Conservation (phyloP, 1,140 invertebrate species). For the Drosophila burlai region DNA sequence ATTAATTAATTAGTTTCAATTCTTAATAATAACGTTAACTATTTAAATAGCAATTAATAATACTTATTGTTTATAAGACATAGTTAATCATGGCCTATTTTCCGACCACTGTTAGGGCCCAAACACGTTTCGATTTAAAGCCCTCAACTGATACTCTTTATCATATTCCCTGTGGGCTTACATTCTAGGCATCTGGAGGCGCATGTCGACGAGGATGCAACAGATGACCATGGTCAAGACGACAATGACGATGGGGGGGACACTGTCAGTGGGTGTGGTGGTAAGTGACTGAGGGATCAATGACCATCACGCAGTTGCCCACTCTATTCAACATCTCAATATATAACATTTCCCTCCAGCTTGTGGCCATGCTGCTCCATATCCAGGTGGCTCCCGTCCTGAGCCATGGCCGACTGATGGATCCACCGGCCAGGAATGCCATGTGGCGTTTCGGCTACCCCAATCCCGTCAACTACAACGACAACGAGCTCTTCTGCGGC, state of each 20-base stretch:
- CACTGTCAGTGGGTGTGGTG: slow-evolving; percentile 45
- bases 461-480: slow-evolving; percentile 97
- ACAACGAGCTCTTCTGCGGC: slow-evolving; percentile 93
- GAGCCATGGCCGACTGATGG: slow-evolving; percentile 94
- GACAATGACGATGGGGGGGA: slow-evolving; percentile 2
- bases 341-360: background rate
- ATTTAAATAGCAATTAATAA: too few relatives aligned
- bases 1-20: background rate
- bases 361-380: slow-evolving; percentile 1
- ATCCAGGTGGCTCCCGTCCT: slow-evolving; percentile 69
- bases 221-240: slow-evolving; percentile 23
- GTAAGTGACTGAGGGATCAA: slow-evolving; percentile 36
- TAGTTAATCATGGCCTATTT: background rate
- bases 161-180: slow-evolving; percentile 36
- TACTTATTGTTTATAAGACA: too few relatives aligned
- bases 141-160: slow-evolving; percentile 4
- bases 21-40: too few relatives aligned
- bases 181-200: slow-evolving; percentile 28
- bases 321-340: background rate
- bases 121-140: slow-evolving; percentile 62
- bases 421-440: slow-evolving; percentile 95
- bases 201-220: slow-evolving; percentile 15
- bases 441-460: slow-evolving; percentile 98
- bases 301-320: background rate
- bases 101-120: background rate